Evolutionary conservation across 2,113 vertebrate species (phyloP).

Genomic region (Chroicocephalus ridibundus): DNA sequence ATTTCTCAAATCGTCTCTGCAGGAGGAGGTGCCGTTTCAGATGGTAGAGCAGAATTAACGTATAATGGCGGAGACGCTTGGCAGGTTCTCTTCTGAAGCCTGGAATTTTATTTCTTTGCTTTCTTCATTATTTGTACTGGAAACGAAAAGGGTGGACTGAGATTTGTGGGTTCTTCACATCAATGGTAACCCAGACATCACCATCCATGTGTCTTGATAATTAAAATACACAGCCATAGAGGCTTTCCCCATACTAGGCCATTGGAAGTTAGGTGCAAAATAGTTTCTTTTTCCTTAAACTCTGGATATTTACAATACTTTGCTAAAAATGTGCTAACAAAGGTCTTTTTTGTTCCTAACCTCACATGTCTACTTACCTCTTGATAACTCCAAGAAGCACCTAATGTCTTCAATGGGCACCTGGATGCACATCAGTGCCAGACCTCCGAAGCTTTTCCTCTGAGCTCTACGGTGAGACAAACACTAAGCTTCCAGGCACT

Average conservation of each 20-base stretch:
- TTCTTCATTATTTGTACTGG: neutral
- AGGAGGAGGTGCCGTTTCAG: accelerated
- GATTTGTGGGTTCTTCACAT: neutral
- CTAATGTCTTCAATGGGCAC: accelerated
- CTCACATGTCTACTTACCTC: neutral
- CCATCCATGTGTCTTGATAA: accelerated
- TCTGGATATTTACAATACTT: neutral
- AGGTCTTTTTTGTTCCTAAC: neutral
- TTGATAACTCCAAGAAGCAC: neutral
- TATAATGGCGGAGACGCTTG: neutral
- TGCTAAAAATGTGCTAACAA: neutral
- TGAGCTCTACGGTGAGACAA: accelerated
- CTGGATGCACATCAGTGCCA: neutral
- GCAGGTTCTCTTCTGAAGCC: neutral
- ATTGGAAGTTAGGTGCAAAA: neutral
- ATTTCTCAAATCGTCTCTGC: neutral
- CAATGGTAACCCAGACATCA: neutral
- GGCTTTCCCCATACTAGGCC: neutral
- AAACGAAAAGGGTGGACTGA: neutral
- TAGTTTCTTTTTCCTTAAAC: neutral
- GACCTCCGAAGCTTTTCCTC: neutral
- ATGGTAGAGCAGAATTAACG: neutral
- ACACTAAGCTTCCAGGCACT: neutral
- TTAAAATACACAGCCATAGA: neutral
- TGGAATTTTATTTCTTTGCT: neutral